These are phyloP conservation scores for Adela reaumurella DNA, from an alignment of 2,888 invertebrate genomes.

Conservation along the genomic window DNA sequence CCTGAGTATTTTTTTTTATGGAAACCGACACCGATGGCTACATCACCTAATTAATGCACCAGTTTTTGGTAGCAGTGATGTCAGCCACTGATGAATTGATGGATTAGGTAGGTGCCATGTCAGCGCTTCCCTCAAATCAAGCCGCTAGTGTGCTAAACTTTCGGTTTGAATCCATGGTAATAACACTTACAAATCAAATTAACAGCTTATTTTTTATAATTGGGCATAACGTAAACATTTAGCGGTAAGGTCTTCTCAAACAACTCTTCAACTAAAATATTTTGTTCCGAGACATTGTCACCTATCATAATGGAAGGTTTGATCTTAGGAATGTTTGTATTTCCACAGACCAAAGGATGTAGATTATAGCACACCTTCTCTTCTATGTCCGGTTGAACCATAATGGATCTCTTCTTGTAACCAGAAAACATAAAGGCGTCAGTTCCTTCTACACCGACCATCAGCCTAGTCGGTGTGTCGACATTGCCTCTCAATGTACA, in stretches of 20 bases:
- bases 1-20: too few species aligned
- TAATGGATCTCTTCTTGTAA: conserved; percentile 74
- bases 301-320: conserved; percentile 49
- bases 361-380: conserved; percentile 71
- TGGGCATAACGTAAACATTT: conserved; percentile 53
- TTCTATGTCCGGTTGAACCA: conserved; percentile 59
- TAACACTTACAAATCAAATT: too few species aligned
- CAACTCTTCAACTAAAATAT: conserved; percentile 42
- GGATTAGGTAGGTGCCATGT: too few species aligned
- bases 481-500: conserved; percentile 73
- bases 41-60: too few species aligned
- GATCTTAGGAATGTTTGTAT: conserved; percentile 65
- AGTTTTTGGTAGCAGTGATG: too few species aligned
- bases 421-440: conserved; percentile 96
- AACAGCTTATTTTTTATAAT: conserved; percentile 37
- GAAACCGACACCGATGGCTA: too few species aligned
- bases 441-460: conserved; percentile 72
- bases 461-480: conserved; percentile 66
- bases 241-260: conserved; percentile 47
- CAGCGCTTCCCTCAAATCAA: too few species aligned
- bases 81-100: too few species aligned
- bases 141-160: too few species aligned
- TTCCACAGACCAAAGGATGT: conserved; percentile 73
- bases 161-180: too few species aligned
- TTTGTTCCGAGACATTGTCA: conserved; percentile 17